phyloP scores from a whole-genome alignment of 2,888 invertebrate genomes.

The Drosophila paramelanica region DNA sequence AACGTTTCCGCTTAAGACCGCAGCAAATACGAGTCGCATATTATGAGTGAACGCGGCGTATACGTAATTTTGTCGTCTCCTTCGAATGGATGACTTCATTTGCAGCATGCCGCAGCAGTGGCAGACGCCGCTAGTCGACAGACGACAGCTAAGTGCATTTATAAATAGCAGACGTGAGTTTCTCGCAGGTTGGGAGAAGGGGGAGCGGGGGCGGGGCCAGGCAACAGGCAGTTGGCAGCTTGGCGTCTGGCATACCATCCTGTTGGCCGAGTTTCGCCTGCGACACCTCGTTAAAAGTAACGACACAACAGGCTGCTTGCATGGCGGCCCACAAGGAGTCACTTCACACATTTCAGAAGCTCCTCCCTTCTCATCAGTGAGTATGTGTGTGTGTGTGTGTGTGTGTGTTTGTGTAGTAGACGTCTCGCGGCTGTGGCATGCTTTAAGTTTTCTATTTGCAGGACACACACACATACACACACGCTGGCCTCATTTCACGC shows the following conservation, averaged over 20 bases:
- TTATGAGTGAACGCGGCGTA: conserved; percentile 58
- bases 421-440: conserved; percentile 25
- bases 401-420: background rate
- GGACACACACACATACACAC: conserved; percentile 6
- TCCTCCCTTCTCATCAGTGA: conserved; percentile 3
- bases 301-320: conserved; percentile 58
- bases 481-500: conserved; percentile 67
- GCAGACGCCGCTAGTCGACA: conserved; percentile 46
- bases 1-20: conserved; percentile 77
- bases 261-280: conserved; percentile 69
- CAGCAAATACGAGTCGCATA: conserved; percentile 54
- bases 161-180: conserved; percentile 40
- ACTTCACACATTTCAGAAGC: conserved; percentile 38
- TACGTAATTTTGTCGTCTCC: conserved; percentile 22
- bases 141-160: conserved; percentile 72
- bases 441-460: conserved; percentile 60
- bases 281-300: conserved; percentile 81
- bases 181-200: background rate
- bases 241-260: conserved; percentile 23
- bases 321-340: conserved; percentile 31
- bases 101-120: conserved; percentile 69
- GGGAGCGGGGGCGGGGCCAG: conserved; percentile 55
- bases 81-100: conserved; percentile 81
- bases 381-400: background rate
- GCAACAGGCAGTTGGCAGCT: conserved; percentile 48